phyloP scores from a whole-genome alignment of 2,113 vertebrate species.

The Spea bombifrons region DNA sequence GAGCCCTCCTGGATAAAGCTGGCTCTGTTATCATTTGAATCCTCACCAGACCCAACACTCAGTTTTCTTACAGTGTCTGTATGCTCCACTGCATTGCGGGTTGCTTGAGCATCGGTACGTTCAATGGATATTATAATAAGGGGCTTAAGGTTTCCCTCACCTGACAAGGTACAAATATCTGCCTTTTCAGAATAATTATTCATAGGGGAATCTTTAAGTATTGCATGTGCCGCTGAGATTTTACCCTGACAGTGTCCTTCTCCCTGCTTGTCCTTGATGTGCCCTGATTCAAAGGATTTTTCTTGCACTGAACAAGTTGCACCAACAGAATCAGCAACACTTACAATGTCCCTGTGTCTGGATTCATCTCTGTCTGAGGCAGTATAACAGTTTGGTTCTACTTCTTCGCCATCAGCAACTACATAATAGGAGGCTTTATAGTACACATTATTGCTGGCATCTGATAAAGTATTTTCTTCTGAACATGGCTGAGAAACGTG shows the following conservation, averaged over 20 bases:
- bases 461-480: background rate
- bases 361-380: background rate
- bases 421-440: background rate
- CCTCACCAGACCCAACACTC: background rate
- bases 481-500: background rate
- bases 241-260: background rate
- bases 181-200: background rate
- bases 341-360: constrained; percentile 31
- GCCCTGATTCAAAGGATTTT: background rate
- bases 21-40: constrained; percentile 21
- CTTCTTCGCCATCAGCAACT: background rate
- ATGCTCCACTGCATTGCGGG: constrained; percentile 30
- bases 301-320: background rate
- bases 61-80: constrained; percentile 19
- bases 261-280: background rate
- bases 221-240: background rate
- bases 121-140: constrained; percentile 53
- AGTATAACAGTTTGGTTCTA: background rate
- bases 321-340: constrained; percentile 35
- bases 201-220: background rate
- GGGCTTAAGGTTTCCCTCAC: constrained; percentile 21
- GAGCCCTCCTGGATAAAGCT: background rate
- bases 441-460: background rate
- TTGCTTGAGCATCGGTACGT: constrained; percentile 54
- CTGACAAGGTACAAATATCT: background rate